Percentiles rank a stretch among this genome's conserved stretches.
Evolutionary conservation across 2,797 vertebrate species (phyloP).

Genomic region (Oreochromis mossambicus): DNA sequence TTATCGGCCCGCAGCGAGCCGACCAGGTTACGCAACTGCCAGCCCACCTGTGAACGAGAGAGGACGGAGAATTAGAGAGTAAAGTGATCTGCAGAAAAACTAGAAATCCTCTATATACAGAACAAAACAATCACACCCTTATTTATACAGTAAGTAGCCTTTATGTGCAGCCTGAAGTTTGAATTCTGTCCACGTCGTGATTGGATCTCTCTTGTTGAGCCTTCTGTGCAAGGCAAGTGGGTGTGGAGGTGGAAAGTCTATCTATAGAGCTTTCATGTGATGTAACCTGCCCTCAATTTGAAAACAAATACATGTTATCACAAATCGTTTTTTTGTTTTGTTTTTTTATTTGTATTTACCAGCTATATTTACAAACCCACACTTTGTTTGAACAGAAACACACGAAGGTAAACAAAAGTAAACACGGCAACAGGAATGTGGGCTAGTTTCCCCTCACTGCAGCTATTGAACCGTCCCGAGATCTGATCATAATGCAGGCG

Average conservation of each 20-base stretch:
- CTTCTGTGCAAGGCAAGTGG: conserved; percentile 46
- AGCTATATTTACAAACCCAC: not conserved
- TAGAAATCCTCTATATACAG: not conserved
- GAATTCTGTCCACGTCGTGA: conserved; percentile 53
- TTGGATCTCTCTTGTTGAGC: conserved; percentile 46
- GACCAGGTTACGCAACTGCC: conserved; percentile 91
- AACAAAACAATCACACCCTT: not conserved
- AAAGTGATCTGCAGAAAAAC: not conserved
- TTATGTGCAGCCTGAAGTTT: conserved; percentile 20
- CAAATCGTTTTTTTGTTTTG: not conserved
- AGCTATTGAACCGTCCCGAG: not conserved
- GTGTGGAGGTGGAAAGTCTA: conserved; percentile 62
- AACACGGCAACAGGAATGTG: not conserved
- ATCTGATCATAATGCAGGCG: conserved; percentile 19
- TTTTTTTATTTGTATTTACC: conserved; percentile 13
- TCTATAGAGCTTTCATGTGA: conserved; percentile 62
- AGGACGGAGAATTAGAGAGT: conserved; percentile 7
- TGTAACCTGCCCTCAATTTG: conserved; percentile 61
- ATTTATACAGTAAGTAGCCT: not conserved
- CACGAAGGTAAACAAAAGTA: not conserved
- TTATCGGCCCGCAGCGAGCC: conserved; percentile 87
- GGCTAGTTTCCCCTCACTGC: not conserved
- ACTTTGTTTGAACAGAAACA: not conserved
- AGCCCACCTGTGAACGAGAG: conserved; percentile 82
- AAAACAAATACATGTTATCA: conserved; percentile 54